phyloP scores from a whole-genome alignment of 2,113 vertebrate species.

The Triplophysa dalaica region DNA sequence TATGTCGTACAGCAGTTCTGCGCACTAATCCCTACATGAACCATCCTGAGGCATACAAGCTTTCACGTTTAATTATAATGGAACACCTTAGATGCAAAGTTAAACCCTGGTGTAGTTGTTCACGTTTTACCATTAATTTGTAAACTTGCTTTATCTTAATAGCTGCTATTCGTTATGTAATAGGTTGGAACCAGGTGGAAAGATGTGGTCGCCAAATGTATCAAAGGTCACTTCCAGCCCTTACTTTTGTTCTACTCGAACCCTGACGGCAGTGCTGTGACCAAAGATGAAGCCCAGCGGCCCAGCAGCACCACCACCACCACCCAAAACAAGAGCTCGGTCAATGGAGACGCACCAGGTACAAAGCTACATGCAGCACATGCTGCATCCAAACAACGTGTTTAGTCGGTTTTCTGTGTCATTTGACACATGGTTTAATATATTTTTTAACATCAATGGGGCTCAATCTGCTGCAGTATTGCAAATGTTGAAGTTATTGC shows the following conservation, averaged over 20 bases:
- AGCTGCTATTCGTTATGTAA: neutral
- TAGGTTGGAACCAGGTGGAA: conserved; percentile 94
- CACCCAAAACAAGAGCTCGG: conserved; percentile 73
- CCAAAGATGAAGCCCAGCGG: conserved; percentile 79
- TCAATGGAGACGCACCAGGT: conserved; percentile 79
- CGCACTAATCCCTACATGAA: conserved; percentile 23
- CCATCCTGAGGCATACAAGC: neutral
- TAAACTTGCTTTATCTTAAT: neutral
- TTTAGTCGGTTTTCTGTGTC: neutral
- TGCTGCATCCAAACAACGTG: too few species aligned
- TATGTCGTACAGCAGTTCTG: conserved; percentile 38
- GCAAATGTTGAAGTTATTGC: neutral
- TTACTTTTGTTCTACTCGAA: conserved; percentile 93
- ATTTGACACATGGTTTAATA: too few species aligned
- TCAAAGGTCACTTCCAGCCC: conserved; percentile 94
- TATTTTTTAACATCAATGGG: neutral
- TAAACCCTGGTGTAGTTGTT: neutral
- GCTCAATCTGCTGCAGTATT: neutral
- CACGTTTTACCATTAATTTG: neutral
- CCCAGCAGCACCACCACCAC: conserved; percentile 77
- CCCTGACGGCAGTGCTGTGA: conserved; percentile 87
- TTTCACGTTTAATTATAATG: conserved; percentile 20
- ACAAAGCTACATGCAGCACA: conserved; percentile 37
- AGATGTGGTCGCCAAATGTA: conserved; percentile 91
- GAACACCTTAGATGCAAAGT: neutral